phyloP scores from a whole-genome alignment of 1,140 invertebrate species.

The Drosophila kohkoa region DNA sequence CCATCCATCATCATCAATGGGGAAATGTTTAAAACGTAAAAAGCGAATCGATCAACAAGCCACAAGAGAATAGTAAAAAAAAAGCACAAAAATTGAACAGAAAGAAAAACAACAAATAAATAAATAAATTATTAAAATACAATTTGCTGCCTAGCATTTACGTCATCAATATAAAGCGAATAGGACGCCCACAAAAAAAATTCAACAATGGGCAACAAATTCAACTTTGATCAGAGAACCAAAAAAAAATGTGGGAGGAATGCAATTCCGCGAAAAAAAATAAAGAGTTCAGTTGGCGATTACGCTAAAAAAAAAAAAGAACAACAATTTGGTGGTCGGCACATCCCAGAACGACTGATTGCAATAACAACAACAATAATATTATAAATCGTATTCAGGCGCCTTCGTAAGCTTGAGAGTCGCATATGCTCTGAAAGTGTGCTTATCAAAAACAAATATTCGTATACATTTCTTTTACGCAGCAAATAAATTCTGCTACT shows the following conservation, averaged over 20 bases:
- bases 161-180: slow-evolving; percentile 17
- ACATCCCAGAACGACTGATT: slow-evolving; percentile 55
- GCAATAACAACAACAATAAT: not conserved
- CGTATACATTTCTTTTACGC: slow-evolving; percentile 34
- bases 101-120: slow-evolving; percentile 16
- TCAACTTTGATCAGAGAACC: not conserved
- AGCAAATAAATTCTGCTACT: slow-evolving; percentile 36
- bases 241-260: slow-evolving; percentile 26
- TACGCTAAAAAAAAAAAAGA: slow-evolving; percentile 1
- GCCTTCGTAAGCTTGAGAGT: not conserved
- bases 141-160: slow-evolving; percentile 21
- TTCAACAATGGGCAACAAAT: slow-evolving; percentile 6
- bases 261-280: slow-evolving; percentile 7
- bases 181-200: slow-evolving; percentile 27
- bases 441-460: slow-evolving; percentile 36
- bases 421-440: not conserved
- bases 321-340: slow-evolving; percentile 49
- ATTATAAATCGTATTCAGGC: slow-evolving; percentile 4
- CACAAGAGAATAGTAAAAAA: slow-evolving; percentile 11
- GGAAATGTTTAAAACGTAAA: slow-evolving; percentile 22
- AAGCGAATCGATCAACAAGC: slow-evolving; percentile 23
- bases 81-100: not conserved
- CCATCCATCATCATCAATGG: slow-evolving; percentile 10
- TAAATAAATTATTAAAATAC: not conserved
- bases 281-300: slow-evolving; percentile 3